Evolutionary conservation across 1,140 invertebrate genomes (phyloP), one percentile per base, ranked within the genome.

Genomic region (Brachionus rubens): DNA sequence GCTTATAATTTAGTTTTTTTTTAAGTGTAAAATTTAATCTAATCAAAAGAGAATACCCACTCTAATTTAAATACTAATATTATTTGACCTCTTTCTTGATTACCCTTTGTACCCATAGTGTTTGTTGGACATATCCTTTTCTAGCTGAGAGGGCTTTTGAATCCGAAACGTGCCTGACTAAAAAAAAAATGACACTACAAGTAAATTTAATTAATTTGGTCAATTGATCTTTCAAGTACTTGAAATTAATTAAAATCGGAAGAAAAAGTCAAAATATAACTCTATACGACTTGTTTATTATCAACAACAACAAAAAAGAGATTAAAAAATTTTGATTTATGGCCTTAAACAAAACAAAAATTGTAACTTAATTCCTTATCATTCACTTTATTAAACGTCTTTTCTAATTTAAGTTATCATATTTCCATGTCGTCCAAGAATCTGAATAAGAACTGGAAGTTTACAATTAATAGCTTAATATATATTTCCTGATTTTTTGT

Each of bases 261-360:
- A 33, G 26, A 36, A 36, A 36, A 36, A 36, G 3, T 5, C n/a
- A n/a, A n/a, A n/a, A n/a, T n/a, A n/a, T n/a, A n/a, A n/a, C n/a
- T n/a, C n/a, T n/a, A n/a, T n/a, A n/a, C n/a, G n/a, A n/a, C n/a
- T n/a, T n/a, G n/a, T n/a, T n/a, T n/a, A n/a, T n/a, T n/a, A n/a
- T n/a, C n/a, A n/a, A n/a, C n/a, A n/a, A n/a, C n/a, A n/a, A n/a
- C n/a, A n/a, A n/a, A n/a, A n/a, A n/a, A 36, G 9, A 36, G 33
- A 36, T 36, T 36, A 36, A 36, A 36, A 36, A 5, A 5, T 59
- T 59, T 59, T 59, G 54, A 59, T 59, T 59, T 59, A 59, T 59
- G 33, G 54, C 54, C 54, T 59, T 59, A 59, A 59, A 59, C 54
- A 33, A 59, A 59, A 59, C 54, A 59, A 59, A 59, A 59, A 36